phyloP scores from a whole-genome alignment of 2,797 vertebrate genomes.

The Ibycter americanus region DNA sequence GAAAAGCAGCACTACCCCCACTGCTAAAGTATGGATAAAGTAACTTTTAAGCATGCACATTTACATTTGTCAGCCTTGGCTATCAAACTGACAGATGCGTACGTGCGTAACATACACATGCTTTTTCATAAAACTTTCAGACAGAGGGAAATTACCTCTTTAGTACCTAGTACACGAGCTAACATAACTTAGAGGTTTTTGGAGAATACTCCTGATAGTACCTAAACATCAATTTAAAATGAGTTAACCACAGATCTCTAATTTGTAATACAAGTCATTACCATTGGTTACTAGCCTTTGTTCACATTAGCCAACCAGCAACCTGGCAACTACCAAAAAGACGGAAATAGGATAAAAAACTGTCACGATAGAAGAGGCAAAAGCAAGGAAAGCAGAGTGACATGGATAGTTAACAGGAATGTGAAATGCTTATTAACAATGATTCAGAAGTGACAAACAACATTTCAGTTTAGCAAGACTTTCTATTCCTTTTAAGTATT shows the following conservation, averaged over 20 bases:
- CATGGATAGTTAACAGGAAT: conserved; percentile 8
- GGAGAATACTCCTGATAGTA: not conserved
- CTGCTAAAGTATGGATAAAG: not conserved
- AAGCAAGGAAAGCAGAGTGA: conserved; percentile 47
- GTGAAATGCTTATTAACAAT: conserved; percentile 43
- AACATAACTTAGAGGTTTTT: not conserved
- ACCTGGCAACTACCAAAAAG: not conserved
- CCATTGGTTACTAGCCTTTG: not conserved
- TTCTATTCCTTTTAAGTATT: not conserved
- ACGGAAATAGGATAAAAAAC: not conserved
- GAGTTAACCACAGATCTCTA: not conserved
- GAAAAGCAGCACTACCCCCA: not conserved
- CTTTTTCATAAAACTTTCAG: not conserved
- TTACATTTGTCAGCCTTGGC: not conserved
- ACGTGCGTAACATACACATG: not conserved
- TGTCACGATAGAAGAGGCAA: not conserved
- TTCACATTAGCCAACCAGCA: not conserved
- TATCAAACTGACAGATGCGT: not conserved
- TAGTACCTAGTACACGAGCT: not conserved
- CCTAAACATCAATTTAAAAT: not conserved
- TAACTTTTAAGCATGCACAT: not conserved
- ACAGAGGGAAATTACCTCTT: not conserved
- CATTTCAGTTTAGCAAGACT: not conserved
- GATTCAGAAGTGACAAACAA: conserved; percentile 36
- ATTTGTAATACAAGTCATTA: not conserved